Base-by-base conservation (phyloP, 2,797 vertebrate species). In the Champsocephalus gunnari region DNA sequence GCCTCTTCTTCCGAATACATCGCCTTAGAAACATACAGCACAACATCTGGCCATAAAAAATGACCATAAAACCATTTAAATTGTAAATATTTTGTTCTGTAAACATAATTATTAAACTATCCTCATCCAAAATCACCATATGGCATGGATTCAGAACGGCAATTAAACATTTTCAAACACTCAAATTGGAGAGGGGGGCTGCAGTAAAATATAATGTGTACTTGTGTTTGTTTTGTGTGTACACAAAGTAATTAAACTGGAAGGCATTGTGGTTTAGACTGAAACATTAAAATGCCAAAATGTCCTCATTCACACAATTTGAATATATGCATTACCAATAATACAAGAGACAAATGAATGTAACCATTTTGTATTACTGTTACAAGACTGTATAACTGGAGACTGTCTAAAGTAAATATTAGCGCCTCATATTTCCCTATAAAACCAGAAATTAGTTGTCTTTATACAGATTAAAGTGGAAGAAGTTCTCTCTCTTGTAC, bases 41-140 rank as follows among this genome's bases (percentile, higher is more conserved):
- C 54, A 61, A 12, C 60, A 71, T 77, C n/a, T 16, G 19, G 17
- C 12, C 9, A 55, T 12, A 54, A 62, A 28, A 54, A 48, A 55
- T 58, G 4, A 50, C 47, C 53, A 58, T 50, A 75, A 77, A 66
- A 69, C 13, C 12, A 50, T 61, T 81, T 73, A 50, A 55, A 82
- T 72, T 82, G 51, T 61, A 60, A 68, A 73, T 73, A 50, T 55
- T 28, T 62, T 76, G 57, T 49, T 82, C 57, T 65, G 16, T 67
- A 77, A 79, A 80, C 56, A 70, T 48, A 43, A 53, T 11, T 55
- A 67, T 60, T 66, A 73, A 82, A 73, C 24, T 6, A 32, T 54
- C 19, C 24, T 2, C 12, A 24, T 61, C 21, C 49, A 75, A 61
- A 76, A 65, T 48, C 16, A 47, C 44, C 62, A 70, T 19, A 66